Conservation (phyloP, 1,140 invertebrate genomes). For the Trachymyrmex septentrionalis region DNA sequence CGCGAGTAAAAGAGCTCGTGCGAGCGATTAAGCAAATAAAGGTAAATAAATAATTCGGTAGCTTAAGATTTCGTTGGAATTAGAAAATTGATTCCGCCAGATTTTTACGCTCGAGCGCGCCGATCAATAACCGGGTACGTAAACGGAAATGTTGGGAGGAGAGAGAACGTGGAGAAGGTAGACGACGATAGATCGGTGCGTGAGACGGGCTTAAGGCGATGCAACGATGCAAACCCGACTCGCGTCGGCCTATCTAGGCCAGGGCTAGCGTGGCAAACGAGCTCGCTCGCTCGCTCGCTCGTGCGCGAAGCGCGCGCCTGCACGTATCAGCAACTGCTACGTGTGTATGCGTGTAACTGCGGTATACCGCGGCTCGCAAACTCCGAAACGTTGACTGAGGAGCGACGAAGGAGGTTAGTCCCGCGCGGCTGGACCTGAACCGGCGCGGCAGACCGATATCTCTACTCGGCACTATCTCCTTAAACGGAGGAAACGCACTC, state of each 20-base stretch:
- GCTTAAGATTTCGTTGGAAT: background rate
- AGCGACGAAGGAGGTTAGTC: background rate
- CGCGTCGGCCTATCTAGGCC: conserved; percentile 81
- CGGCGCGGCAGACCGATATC: background rate
- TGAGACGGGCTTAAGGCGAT: conserved; percentile 70
- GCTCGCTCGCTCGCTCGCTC: conserved; percentile 55
- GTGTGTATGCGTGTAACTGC: background rate
- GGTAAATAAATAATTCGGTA: no score
- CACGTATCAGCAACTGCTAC: conserved; percentile 19
- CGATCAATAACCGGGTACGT: conserved; percentile 7
- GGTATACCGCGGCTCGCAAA: conserved; percentile 23
- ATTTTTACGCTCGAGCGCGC: background rate
- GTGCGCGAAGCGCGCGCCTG: conserved; percentile 57
- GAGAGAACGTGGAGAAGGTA: conserved; percentile 39
- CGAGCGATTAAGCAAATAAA: conserved; percentile 4
- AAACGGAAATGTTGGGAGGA: no score
- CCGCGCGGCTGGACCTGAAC: conserved; percentile 37
- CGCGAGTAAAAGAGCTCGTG: background rate
- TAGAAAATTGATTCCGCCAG: background rate
- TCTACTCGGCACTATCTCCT: conserved; percentile 61
- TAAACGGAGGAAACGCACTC: conserved; percentile 61
- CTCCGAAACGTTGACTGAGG: conserved; percentile 30
- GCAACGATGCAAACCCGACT: conserved; percentile 75
- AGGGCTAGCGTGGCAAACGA: conserved; percentile 81
- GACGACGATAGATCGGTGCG: conserved; percentile 65